phyloP scores from a whole-genome alignment of 1,140 invertebrate genomes.

The Ptiloglossa arizonensis region DNA sequence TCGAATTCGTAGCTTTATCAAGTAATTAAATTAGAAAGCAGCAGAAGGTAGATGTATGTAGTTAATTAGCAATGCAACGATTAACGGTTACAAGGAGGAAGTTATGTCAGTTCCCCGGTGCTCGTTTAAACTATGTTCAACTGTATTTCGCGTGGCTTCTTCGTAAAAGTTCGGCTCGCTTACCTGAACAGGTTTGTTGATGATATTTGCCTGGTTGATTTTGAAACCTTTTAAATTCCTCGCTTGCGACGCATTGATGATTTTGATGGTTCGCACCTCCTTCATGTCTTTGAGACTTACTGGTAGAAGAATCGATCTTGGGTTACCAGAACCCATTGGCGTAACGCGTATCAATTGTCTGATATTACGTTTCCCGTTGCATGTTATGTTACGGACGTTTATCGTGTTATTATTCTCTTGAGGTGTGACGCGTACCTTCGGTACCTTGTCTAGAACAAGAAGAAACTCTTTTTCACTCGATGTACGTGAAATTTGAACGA shows the following conservation, averaged over 20 bases:
- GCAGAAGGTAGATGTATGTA: too few species aligned
- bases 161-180: too few species aligned
- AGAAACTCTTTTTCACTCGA: neutral
- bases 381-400: constrained; percentile 69
- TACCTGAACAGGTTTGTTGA: constrained; percentile 75
- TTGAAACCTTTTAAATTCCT: constrained; percentile 76
- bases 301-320: constrained; percentile 86
- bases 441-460: constrained; percentile 30
- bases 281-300: constrained; percentile 87
- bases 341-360: constrained; percentile 77
- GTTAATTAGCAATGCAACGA: too few species aligned
- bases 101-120: too few species aligned
- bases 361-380: constrained; percentile 70
- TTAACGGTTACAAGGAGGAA: too few species aligned
- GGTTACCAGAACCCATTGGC: constrained; percentile 80
- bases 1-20: too few species aligned
- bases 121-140: too few species aligned
- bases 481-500: neutral
- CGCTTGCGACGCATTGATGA: constrained; percentile 85
- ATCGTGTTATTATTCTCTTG: constrained; percentile 52
- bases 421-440: constrained; percentile 35
- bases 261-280: constrained; percentile 87
- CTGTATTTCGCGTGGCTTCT: too few species aligned
- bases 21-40: too few species aligned
- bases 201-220: constrained; percentile 72